Base-by-base conservation (phyloP, 2,888 invertebrate species). In the Chorisops tibialis region DNA sequence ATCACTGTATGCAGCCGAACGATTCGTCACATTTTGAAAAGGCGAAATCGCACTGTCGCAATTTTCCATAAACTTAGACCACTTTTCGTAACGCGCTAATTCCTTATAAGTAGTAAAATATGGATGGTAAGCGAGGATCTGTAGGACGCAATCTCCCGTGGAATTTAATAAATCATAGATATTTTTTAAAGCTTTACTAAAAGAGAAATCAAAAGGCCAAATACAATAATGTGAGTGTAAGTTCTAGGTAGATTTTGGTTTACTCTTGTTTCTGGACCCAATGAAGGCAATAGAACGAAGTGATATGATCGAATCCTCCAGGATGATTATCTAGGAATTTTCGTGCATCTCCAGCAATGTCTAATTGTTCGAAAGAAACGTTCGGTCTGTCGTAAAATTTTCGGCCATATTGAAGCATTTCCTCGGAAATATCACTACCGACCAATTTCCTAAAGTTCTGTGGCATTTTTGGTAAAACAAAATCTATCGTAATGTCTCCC, bases 201-300 rank as follows among this genome's bases (percentile, higher is more conserved):
- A n/a, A n/a, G 77, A 47, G 79, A 79, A 58, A 49, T 9, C 1
- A 12, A 41, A 19, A 16, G 21, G 19, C 21, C 18, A 14, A 49
- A n/a, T 22, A 22, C 18, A n/a, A n/a, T n/a, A n/a, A n/a, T 22
- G 5, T 49, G 24, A n/a, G 12, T 39, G n/a, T n/a, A n/a, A n/a
- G n/a, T 47, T 4, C n/a, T 4, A 35, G 12, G 35, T 4, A 14
- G 14, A 12, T 2, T 7, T 1, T 18, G 4, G 16, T 30, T 58
- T 45, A 45, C 58, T 45, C 4, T 11, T 19, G 45, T 70, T 89
- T 82, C 67, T 83, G 83, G 35, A 91, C 84, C 91, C 91, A 91
- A 70, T 91, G 90, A 3, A 92, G 78, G 65, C 89, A 85, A 72
- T 89, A 90, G 72, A 91, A 90, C 0, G 91, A 91, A 59, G 88